Base-by-base conservation (phyloP, 2,888 invertebrate genomes). In the Hypselothyrea guttata region DNA sequence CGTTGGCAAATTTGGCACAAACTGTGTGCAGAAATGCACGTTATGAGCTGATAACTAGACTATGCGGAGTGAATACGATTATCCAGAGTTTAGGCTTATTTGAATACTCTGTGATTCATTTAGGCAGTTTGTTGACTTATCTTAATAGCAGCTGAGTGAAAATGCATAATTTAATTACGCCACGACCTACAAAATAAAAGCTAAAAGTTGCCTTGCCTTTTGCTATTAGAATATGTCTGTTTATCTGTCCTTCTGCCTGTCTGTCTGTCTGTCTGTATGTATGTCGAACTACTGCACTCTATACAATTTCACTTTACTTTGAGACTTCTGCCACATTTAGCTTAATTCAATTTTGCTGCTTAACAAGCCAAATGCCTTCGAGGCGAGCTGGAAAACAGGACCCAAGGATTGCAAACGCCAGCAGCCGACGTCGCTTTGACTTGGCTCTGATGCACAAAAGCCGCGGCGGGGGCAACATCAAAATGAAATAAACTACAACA, bases 341-440 rank as follows among this genome's bases (percentile, higher is more conserved):
- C 66, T 74, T 74, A 77, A 74, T 75, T 77, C 78, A 74, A 75
- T 73, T 73, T 66, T 54, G 62, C 62, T 75, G 72, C 72, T 67
- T 73, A 73, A 73, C 75, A 74, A 77, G 74, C 69, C 62, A 65
- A 74, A 72, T 72, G 70, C 66, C 73, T 74, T 59, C 46, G 59
- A 73, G 69, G 69, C 54, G 28, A 47, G 44, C 45, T 48, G 31
- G 47, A 45, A 53, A 55, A 41, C 40, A 71, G 58, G 47, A 56
- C 48, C 34, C 33, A 41, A 60, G 70, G 48, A 62, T 47, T 47
- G 40, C 13, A 4, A 56, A 46, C 42, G 57, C 7, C 9, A 35
- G 45, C 22, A 35, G 18, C 16, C 40, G 61, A 41, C 30, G 46
- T 40, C 30, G 45, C 31, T n/a, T 7, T 2, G 30, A 22, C 41